Conservation (phyloP, 2,888 invertebrate species). For the Lymantria monacha region DNA sequence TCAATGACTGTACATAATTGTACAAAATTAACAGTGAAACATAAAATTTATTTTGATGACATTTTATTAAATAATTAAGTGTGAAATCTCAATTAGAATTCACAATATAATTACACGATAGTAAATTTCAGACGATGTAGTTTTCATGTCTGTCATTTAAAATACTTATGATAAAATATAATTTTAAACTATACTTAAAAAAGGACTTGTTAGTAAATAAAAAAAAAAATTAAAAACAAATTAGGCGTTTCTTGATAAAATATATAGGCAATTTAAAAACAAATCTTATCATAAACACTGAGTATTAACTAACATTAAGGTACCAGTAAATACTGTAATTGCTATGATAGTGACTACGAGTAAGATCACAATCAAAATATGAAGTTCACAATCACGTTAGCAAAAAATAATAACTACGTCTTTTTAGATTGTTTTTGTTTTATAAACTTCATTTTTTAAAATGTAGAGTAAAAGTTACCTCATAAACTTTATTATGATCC, state of each 20-base stretch:
- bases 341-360: slow-evolving; percentile 15
- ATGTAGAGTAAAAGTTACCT: neutral
- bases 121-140: neutral
- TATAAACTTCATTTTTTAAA: neutral
- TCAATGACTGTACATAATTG: slow-evolving; percentile 74
- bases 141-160: neutral
- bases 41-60: slow-evolving; percentile 15
- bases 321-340: slow-evolving; percentile 57
- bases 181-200: neutral
- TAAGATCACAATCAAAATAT: neutral
- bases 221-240: neutral
- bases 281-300: slow-evolving; percentile 19
- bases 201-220: neutral
- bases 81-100: neutral
- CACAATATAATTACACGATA: neutral
- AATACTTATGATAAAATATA: too few species aligned
- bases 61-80: neutral
- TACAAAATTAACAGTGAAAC: slow-evolving; percentile 43
- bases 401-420: neutral
- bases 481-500: neutral
- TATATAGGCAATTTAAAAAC: slow-evolving; percentile 1
- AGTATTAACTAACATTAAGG: slow-evolving; percentile 53
- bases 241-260: slow-evolving; percentile 6
- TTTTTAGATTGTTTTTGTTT: neutral
- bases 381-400: neutral